Conservation (phyloP, 2,888 invertebrate species). For the Deilephila porcellus region DNA sequence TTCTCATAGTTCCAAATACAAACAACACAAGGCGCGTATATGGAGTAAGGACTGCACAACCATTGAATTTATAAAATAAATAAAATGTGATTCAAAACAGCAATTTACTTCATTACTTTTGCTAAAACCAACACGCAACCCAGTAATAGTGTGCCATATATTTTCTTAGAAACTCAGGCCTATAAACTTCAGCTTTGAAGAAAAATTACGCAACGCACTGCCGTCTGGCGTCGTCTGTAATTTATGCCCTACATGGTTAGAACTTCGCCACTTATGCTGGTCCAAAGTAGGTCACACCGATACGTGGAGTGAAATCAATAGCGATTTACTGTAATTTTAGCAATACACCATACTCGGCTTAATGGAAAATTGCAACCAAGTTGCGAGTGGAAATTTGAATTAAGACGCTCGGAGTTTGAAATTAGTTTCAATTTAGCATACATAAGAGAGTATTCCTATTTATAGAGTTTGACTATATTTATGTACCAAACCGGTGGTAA, state of each 20-base stretch:
- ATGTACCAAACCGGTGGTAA: too few species aligned
- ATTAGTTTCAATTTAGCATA: neutral
- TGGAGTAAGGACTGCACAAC: too few species aligned
- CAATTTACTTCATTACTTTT: conserved; percentile 5
- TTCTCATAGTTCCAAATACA: too few species aligned
- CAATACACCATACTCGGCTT: conserved; percentile 4
- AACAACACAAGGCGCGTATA: too few species aligned
- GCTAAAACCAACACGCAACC: neutral
- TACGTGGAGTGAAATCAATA: conserved; percentile 25
- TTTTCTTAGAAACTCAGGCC: conserved; percentile 17
- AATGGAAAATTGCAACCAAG: conserved; percentile 16
- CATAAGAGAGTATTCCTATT: neutral
- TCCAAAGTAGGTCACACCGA: conserved; percentile 19
- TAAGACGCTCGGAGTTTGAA: neutral
- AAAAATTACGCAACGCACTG: conserved; percentile 17
- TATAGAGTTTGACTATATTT: too few species aligned
- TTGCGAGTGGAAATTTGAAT: neutral
- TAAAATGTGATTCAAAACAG: neutral
- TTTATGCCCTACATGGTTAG: conserved; percentile 24
- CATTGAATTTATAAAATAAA: too few species aligned
- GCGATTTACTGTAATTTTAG: conserved; percentile 24
- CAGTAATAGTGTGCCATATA: neutral
- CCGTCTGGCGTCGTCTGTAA: conserved; percentile 10
- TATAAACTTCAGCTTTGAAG: conserved; percentile 8
- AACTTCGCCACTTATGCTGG: conserved; percentile 17